Evolutionary conservation across 2,888 invertebrate genomes (phyloP).

Genomic region (Anagyrus pseudococci): DNA sequence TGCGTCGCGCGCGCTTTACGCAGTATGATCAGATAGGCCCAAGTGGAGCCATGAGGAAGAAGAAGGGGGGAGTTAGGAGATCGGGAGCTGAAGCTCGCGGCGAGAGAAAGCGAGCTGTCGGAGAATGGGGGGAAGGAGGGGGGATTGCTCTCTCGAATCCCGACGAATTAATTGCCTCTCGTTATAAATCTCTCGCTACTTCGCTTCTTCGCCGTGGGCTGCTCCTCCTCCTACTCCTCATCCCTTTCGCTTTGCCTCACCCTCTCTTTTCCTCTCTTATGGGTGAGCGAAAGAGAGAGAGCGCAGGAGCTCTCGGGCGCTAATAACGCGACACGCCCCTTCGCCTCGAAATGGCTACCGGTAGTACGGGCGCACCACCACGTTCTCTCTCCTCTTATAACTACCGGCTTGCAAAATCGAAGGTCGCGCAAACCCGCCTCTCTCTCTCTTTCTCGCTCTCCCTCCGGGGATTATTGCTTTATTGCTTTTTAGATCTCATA

Average conservation of each 20-base stretch:
- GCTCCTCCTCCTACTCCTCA: background rate
- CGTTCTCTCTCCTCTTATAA: background rate
- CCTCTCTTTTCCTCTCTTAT: background rate
- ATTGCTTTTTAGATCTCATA: too few relatives aligned
- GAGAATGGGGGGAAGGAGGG: constrained; percentile 22
- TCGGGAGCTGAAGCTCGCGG: too few relatives aligned
- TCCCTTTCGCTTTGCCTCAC: background rate
- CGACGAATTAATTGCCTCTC: constrained; percentile 37
- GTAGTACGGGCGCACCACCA: constrained; percentile 6
- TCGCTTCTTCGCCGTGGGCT: constrained; percentile 6
- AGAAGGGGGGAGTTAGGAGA: too few relatives aligned
- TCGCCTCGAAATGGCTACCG: constrained; percentile 32
- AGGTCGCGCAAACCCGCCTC: too few relatives aligned
- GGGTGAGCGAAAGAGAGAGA: too few relatives aligned
- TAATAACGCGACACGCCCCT: constrained; percentile 35
- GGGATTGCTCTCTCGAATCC: constrained; percentile 17
- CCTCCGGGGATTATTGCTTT: too few relatives aligned
- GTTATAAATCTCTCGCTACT: constrained; percentile 31
- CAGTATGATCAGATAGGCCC: too few relatives aligned
- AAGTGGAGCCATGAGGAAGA: too few relatives aligned
- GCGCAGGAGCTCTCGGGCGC: too few relatives aligned
- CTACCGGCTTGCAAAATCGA: constrained; percentile 20
- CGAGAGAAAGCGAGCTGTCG: background rate
- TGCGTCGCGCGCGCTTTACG: too few relatives aligned
- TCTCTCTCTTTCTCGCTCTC: too few relatives aligned